Evolutionary conservation across 1,140 invertebrate genomes (phyloP).

Genomic region (Mya arenaria): DNA sequence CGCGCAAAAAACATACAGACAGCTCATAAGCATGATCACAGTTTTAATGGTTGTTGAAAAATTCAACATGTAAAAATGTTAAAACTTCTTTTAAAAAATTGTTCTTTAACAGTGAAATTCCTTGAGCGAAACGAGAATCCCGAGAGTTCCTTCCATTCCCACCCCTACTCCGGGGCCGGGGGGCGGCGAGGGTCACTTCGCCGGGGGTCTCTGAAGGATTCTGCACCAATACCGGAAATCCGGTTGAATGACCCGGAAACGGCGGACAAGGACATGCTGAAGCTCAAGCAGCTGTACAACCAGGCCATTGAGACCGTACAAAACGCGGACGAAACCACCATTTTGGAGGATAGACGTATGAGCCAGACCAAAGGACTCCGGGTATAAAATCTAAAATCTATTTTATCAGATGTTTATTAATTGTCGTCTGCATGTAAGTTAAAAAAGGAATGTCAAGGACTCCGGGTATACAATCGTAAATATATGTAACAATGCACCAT

Average conservation of each 20-base stretch:
- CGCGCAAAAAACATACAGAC: too few relatives aligned
- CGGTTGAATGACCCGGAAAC: neutral
- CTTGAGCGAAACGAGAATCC: too few relatives aligned
- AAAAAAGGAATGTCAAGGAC: neutral
- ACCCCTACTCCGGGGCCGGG: neutral
- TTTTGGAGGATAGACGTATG: neutral
- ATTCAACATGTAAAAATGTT: too few relatives aligned
- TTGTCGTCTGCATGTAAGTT: neutral
- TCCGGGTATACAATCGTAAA: neutral
- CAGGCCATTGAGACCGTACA: conserved; percentile 44
- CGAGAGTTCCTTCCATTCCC: too few relatives aligned
- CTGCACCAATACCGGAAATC: too few relatives aligned
- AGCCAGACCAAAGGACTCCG: neutral
- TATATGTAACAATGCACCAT: neutral
- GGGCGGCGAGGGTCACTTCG: conserved; percentile 3
- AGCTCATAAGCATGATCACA: too few relatives aligned
- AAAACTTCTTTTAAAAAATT: too few relatives aligned
- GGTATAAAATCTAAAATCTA: neutral
- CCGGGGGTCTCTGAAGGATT: neutral
- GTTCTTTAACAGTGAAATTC: too few relatives aligned
- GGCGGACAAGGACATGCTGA: neutral
- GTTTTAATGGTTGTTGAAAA: too few relatives aligned
- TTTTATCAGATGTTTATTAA: neutral
- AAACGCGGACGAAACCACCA: neutral
- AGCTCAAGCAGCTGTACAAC: conserved; percentile 30